A percentile compares a stretch with the other conserved stretches of the same genome.
Conservation (phyloP, 2,888 invertebrate genomes). For the Carabus problematicus region DNA sequence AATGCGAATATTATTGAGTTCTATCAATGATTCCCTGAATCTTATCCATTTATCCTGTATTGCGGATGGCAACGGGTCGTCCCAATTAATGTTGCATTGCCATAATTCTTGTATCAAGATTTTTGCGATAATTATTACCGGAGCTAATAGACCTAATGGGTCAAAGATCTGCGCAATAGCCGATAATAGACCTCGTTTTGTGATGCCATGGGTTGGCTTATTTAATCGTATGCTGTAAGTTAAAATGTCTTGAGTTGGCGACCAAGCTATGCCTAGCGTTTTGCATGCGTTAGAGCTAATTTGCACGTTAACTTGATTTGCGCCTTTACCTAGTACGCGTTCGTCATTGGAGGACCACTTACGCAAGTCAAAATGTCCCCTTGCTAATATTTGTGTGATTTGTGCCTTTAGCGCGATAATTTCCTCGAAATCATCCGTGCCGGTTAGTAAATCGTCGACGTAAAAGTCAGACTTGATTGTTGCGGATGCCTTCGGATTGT, state of each 20-base stretch:
- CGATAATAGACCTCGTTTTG: constrained; percentile 44
- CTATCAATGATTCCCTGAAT: constrained; percentile 28
- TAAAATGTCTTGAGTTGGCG: constrained; percentile 41
- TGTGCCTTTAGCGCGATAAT: constrained; percentile 13
- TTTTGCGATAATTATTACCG: constrained; percentile 44
- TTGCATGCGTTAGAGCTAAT: constrained; percentile 18
- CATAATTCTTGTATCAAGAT: constrained; percentile 45
- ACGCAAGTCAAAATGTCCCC: constrained; percentile 38
- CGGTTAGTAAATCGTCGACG: constrained; percentile 35
- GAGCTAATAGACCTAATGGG: constrained; percentile 44
- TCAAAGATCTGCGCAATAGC: constrained; percentile 45
- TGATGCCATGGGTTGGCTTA: not conserved
- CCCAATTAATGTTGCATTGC: constrained; percentile 43
- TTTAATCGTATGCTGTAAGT: constrained; percentile 18
- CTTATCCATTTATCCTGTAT: constrained; percentile 42
- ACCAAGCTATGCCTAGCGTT: constrained; percentile 44
- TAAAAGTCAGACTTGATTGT: constrained; percentile 32
- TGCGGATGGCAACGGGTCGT: constrained; percentile 43
- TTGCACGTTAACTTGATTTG: not conserved
- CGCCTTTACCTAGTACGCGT: constrained; percentile 1
- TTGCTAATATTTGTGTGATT: constrained; percentile 20
- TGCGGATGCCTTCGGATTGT: constrained; percentile 5
- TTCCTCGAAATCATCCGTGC: constrained; percentile 30
- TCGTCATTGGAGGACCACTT: constrained; percentile 41
- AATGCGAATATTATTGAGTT: constrained; percentile 39